phyloP scores from a whole-genome alignment of 2,888 invertebrate species.

The Mythimna lalbum region DNA sequence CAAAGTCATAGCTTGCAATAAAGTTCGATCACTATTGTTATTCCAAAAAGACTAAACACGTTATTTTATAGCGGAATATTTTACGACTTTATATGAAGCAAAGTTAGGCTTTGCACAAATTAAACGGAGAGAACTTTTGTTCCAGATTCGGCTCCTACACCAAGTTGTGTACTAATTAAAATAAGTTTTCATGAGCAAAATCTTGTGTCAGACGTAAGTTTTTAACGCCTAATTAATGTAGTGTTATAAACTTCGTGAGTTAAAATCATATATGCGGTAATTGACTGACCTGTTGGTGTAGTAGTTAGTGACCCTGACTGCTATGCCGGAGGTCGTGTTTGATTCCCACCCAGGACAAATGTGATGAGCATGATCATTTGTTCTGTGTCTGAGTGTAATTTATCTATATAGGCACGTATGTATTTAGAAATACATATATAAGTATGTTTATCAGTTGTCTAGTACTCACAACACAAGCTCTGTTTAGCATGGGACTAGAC shows the following conservation, averaged over 20 bases:
- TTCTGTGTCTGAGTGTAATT: too few species aligned
- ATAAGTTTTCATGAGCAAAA: slow-evolving; percentile 25
- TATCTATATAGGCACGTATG: too few species aligned
- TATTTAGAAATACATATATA: too few species aligned
- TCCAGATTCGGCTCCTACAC: slow-evolving; percentile 3
- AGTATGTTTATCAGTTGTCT: too few species aligned
- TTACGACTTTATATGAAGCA: slow-evolving; percentile 14
- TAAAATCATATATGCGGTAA: background rate
- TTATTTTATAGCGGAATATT: background rate
- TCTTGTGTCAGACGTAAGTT: slow-evolving; percentile 18
- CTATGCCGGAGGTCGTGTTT: too few species aligned
- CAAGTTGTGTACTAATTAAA: slow-evolving; percentile 22
- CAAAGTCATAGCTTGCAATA: background rate
- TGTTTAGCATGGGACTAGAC: too few species aligned
- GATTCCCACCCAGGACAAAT: too few species aligned
- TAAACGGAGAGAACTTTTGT: slow-evolving; percentile 20
- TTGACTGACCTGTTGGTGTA: too few species aligned
- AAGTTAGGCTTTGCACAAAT: slow-evolving; percentile 16
- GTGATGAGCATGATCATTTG: too few species aligned
- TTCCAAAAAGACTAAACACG: background rate
- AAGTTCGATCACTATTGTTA: background rate
- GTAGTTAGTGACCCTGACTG: too few species aligned
- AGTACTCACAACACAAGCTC: too few species aligned
- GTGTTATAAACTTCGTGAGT: background rate
- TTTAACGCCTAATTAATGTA: slow-evolving; percentile 19